These are phyloP conservation scores for Lethenteron reissneri DNA, from an alignment of 2,113 vertebrate species.

Conservation along the genomic window DNA sequence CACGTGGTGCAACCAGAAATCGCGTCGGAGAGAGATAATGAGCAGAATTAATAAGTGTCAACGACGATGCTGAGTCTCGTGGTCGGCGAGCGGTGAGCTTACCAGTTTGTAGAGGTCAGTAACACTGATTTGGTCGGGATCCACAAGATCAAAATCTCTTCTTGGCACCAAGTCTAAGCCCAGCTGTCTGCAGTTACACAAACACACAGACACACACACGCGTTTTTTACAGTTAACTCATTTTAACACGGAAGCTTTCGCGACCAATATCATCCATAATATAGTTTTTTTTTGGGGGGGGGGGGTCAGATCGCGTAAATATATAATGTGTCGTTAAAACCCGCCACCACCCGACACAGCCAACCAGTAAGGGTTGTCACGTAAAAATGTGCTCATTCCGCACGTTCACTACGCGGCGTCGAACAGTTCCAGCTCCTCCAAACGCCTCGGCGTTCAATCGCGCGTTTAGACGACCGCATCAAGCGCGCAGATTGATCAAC, in stretches of 20 bases:
- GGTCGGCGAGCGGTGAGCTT: slow-evolving; percentile 16
- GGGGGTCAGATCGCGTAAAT: background rate
- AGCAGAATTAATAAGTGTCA: too few species aligned
- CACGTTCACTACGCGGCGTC: too few species aligned
- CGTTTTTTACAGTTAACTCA: background rate
- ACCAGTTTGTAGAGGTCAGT: slow-evolving; percentile 97
- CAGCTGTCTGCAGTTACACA: slow-evolving; percentile 43
- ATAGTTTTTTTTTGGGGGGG: background rate
- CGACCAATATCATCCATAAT: background rate
- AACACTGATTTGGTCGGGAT: slow-evolving; percentile 84
- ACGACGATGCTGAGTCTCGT: too few species aligned
- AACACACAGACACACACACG: slow-evolving; percentile 6
- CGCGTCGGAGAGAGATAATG: too few species aligned
- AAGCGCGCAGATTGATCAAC: too few species aligned
- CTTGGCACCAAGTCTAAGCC: slow-evolving; percentile 84
- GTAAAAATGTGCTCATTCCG: too few species aligned
- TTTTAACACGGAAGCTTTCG: background rate
- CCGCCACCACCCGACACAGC: background rate
- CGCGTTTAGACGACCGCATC: too few species aligned
- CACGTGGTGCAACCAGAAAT: too few species aligned
- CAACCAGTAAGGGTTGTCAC: too few species aligned
- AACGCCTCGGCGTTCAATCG: too few species aligned
- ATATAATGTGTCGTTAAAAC: background rate
- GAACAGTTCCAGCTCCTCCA: too few species aligned
- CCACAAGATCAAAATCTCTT: slow-evolving; percentile 91